Evolutionary conservation across 2,113 vertebrate species (phyloP).

Genomic region (Anarhynchus alexandrinus): DNA sequence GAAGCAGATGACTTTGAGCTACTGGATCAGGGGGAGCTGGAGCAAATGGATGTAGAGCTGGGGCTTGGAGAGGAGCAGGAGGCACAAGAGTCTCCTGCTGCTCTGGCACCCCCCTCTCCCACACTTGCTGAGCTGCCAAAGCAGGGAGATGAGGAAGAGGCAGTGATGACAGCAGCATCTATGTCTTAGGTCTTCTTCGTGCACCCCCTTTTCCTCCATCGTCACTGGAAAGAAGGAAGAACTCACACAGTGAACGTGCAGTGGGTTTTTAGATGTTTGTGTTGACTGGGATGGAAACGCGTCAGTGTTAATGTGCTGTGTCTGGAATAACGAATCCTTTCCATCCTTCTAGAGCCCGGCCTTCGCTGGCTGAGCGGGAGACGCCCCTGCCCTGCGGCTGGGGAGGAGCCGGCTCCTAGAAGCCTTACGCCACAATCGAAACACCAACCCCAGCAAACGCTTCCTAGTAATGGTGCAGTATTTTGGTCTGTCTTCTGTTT

Average conservation of each 20-base stretch:
- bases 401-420: constrained; percentile 14
- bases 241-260: neutral
- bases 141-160: constrained; percentile 41
- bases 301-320: constrained; percentile 63
- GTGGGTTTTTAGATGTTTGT: constrained; percentile 49
- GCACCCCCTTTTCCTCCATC: neutral
- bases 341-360: constrained; percentile 53
- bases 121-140: constrained; percentile 42
- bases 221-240: constrained; percentile 54
- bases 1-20: constrained; percentile 93
- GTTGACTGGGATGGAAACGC: constrained; percentile 26
- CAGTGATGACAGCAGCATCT: constrained; percentile 39
- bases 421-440: constrained; percentile 19
- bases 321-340: constrained; percentile 44
- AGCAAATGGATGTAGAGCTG: constrained; percentile 85
- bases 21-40: constrained; percentile 98
- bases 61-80: constrained; percentile 71
- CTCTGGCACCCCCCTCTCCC: neutral
- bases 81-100: constrained; percentile 29
- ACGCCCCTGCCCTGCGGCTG: neutral
- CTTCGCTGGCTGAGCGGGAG: neutral
- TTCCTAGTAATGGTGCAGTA: constrained; percentile 69
- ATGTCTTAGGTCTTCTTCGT: constrained; percentile 51
- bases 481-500: constrained; percentile 64
- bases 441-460: constrained; percentile 48